phyloP scores from a whole-genome alignment of 2,797 vertebrate species.

The Synanceia verrucosa region DNA sequence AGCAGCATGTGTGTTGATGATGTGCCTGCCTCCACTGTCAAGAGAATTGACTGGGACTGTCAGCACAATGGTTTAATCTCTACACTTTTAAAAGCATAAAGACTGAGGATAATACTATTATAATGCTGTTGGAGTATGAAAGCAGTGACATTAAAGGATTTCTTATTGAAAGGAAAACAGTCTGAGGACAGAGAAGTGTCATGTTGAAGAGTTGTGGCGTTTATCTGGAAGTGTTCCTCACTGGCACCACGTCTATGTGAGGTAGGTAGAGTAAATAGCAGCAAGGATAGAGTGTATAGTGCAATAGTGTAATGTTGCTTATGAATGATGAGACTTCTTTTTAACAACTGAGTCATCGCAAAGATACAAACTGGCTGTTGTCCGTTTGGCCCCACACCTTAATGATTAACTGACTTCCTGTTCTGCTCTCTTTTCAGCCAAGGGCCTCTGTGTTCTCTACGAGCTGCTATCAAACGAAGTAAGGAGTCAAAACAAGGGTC shows the following conservation, averaged over 20 bases:
- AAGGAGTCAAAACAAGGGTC: constrained; percentile 23
- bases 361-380: neutral
- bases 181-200: neutral
- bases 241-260: neutral
- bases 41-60: constrained; percentile 14
- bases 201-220: neutral
- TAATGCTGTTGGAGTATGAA: neutral
- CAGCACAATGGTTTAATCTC: neutral
- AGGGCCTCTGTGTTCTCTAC: constrained; percentile 90
- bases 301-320: accelerated
- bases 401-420: constrained; percentile 10
- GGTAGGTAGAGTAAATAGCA: neutral
- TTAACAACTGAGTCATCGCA: constrained; percentile 22
- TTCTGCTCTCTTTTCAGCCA: constrained; percentile 79
- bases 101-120: neutral
- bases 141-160: neutral
- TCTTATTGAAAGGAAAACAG: neutral
- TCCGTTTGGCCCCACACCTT: constrained; percentile 15
- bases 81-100: neutral
- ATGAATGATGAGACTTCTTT: neutral
- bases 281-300: neutral
- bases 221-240: neutral
- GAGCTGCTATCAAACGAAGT: constrained; percentile 93
- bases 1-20: constrained; percentile 30
- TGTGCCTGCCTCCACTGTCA: constrained; percentile 23